These are phyloP conservation scores for Lagopus muta DNA, from an alignment of 2,113 vertebrate species.

Conservation along the genomic window DNA sequence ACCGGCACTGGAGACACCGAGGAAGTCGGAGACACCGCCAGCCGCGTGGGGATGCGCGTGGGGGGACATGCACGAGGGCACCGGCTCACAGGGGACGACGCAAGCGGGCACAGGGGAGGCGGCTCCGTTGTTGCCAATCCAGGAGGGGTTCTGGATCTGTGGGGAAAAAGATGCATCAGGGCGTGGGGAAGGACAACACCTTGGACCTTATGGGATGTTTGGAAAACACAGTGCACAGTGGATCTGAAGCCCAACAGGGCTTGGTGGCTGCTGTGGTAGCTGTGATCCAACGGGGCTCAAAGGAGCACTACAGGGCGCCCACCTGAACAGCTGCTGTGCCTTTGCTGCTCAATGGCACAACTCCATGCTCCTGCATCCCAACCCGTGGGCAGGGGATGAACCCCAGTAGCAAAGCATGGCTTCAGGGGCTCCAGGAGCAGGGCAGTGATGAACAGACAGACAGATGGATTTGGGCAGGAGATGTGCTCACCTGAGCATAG, in stretches of 20 bases:
- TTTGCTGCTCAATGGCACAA: neutral
- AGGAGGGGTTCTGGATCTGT: constrained; percentile 98
- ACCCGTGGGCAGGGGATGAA: neutral
- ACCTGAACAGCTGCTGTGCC: neutral
- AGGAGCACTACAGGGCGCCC: neutral
- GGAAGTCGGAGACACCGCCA: constrained; percentile 91
- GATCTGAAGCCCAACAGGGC: neutral
- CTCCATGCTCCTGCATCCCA: neutral
- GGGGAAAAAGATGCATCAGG: neutral
- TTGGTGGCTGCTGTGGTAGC: neutral
- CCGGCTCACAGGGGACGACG: constrained; percentile 93
- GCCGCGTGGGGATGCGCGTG: constrained; percentile 89
- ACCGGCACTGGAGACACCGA: constrained; percentile 85
- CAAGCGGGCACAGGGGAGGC: constrained; percentile 94
- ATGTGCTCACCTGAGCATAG: constrained; percentile 90
- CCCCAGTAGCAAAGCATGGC: fast-evolving
- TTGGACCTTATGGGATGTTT: neutral
- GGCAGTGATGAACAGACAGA: neutral
- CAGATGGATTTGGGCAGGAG: fast-evolving
- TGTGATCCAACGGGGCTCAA: neutral
- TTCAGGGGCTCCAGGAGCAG: neutral
- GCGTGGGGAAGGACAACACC: fast-evolving
- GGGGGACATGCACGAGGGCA: constrained; percentile 96
- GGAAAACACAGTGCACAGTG: no score
- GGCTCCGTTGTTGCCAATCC: constrained; percentile 90